Evolutionary conservation across 1,140 invertebrate species (phyloP).

Genomic region (Aplysia californica): DNA sequence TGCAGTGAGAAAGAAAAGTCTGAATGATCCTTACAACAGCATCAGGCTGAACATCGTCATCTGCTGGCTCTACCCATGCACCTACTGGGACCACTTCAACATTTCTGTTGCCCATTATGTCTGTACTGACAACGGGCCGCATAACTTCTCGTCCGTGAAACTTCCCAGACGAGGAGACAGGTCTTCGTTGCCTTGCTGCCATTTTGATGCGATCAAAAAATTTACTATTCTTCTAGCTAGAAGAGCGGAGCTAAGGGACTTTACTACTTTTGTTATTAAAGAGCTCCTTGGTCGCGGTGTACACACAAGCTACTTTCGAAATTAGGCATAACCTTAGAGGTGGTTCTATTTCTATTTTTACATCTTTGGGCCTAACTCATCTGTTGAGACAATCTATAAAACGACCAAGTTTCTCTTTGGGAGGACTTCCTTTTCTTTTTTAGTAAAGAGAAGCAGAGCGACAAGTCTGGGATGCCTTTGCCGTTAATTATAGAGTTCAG

Average conservation of each 20-base stretch:
- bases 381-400: background rate
- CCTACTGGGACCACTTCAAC: constrained; percentile 61
- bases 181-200: constrained; percentile 21
- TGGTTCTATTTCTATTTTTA: background rate
- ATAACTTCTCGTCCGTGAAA: constrained; percentile 38
- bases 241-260: background rate
- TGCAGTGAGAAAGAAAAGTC: too few species aligned
- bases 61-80: constrained; percentile 60
- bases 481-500: too few species aligned
- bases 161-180: background rate
- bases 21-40: constrained; percentile 41
- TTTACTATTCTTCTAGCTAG: background rate
- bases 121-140: constrained; percentile 55
- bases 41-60: constrained; percentile 17
- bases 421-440: too few species aligned
- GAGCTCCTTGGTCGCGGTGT: background rate
- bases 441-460: too few species aligned
- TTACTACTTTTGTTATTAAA: background rate
- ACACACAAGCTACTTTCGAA: background rate
- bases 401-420: background rate
- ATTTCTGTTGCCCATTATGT: constrained; percentile 62
- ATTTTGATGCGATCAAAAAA: constrained; percentile 23
- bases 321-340: background rate
- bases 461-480: too few species aligned
- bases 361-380: background rate